Conservation (phyloP, 1,140 invertebrate genomes). For the Ctenoplectra terminalis region DNA sequence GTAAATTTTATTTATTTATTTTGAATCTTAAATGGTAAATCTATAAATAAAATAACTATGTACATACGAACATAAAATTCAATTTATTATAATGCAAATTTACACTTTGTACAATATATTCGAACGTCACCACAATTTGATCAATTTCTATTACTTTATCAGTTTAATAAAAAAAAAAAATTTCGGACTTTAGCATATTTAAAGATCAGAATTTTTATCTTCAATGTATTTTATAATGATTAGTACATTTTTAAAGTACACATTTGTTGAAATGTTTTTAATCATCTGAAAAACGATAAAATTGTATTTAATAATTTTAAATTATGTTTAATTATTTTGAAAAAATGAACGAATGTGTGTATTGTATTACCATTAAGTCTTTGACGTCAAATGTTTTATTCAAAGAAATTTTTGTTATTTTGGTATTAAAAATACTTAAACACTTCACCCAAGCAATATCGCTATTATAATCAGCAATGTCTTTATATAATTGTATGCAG, state of each 20-base stretch:
- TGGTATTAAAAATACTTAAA: slow-evolving; percentile 73
- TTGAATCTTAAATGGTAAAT: not conserved
- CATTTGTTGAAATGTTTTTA: slow-evolving; percentile 31
- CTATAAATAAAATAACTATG: slow-evolving; percentile 11
- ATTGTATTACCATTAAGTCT: slow-evolving; percentile 55
- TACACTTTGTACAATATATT: slow-evolving; percentile 1
- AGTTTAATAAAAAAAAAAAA: not conserved
- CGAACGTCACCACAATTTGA: not conserved
- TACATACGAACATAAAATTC: not conserved
- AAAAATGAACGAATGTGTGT: not conserved
- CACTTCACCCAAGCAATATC: slow-evolving; percentile 80
- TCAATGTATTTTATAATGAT: slow-evolving; percentile 56
- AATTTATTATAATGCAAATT: slow-evolving; percentile 17
- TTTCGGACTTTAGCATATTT: not conserved
- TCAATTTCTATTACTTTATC: not conserved
- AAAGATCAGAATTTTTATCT: slow-evolving; percentile 1
- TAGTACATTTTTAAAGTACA: slow-evolving; percentile 54
- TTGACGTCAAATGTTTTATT: slow-evolving; percentile 48
- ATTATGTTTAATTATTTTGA: not conserved
- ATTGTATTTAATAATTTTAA: not conserved
- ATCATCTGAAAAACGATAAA: slow-evolving; percentile 39
- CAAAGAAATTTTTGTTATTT: slow-evolving; percentile 46
- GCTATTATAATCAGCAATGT: slow-evolving; percentile 74
- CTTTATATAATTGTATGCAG: slow-evolving; percentile 77
- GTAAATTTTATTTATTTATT: slow-evolving; percentile 22